phyloP scores from a whole-genome alignment of 1,140 invertebrate species.

The Neomicropteryx cornuta region DNA sequence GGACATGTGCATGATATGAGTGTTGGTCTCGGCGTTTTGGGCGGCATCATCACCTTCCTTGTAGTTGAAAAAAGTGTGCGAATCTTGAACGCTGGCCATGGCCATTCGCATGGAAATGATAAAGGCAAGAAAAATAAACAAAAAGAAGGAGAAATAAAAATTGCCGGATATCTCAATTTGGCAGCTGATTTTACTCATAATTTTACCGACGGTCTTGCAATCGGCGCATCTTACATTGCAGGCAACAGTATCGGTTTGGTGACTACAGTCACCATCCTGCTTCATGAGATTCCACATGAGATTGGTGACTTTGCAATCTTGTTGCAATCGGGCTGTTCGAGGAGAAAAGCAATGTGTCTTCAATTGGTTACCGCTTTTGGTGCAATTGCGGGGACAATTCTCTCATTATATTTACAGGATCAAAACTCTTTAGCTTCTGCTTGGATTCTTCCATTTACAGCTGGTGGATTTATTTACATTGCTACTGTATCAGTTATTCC shows the following conservation, averaged over 20 bases:
- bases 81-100: constrained; percentile 72
- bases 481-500: constrained; percentile 95
- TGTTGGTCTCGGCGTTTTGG: constrained; percentile 81
- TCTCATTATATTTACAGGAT: constrained; percentile 73
- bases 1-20: constrained; percentile 62
- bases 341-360: constrained; percentile 82
- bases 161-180: constrained; percentile 88
- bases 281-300: constrained; percentile 97
- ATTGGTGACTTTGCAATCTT: constrained; percentile 98
- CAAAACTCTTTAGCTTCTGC: constrained; percentile 62
- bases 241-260: constrained; percentile 72
- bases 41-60: constrained; percentile 86
- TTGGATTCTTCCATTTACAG: constrained; percentile 91
- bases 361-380: constrained; percentile 91
- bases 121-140: constrained; percentile 36
- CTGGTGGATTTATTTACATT: constrained; percentile 97
- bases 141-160: constrained; percentile 63
- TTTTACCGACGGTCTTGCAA: constrained; percentile 93
- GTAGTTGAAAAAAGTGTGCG: constrained; percentile 89
- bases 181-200: constrained; percentile 94
- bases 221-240: constrained; percentile 92
- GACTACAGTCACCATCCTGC: constrained; percentile 86
- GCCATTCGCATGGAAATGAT: constrained; percentile 37
- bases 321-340: constrained; percentile 84
- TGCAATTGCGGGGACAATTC: constrained; percentile 79